Evolutionary conservation across 64 coral and sea anemone species (phyloP).

Genomic region (Hydrozoanthus tunicans): DNA sequence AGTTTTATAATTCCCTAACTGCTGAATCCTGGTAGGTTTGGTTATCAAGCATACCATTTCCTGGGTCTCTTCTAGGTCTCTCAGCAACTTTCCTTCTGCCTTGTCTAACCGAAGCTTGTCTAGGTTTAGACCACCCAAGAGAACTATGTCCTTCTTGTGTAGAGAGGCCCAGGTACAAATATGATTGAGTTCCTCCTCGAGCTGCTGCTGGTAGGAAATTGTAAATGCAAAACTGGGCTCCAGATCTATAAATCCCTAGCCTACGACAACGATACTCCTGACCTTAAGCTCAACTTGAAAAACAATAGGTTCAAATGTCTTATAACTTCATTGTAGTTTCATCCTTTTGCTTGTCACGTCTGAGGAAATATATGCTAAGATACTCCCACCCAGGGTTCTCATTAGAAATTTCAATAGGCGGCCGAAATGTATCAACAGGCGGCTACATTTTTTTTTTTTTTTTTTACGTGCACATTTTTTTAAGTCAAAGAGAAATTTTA

Average conservation of each 20-base stretch:
- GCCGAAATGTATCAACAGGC: too few species aligned
- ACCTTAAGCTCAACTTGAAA: slow-evolving; percentile 9
- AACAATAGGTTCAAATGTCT: not conserved
- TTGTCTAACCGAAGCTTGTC: too few species aligned
- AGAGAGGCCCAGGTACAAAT: slow-evolving; percentile 44
- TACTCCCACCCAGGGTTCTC: not conserved
- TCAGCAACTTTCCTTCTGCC: too few species aligned
- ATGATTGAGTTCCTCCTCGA: slow-evolving; percentile 42
- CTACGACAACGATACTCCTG: not conserved
- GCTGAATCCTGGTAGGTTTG: too few species aligned
- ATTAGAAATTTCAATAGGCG: too few species aligned
- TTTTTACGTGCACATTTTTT: too few species aligned
- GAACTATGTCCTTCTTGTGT: slow-evolving; percentile 9
- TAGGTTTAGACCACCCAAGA: not conserved
- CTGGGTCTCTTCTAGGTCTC: too few species aligned
- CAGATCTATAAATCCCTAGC: not conserved
- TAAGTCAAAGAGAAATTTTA: too few species aligned
- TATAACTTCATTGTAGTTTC: not conserved
- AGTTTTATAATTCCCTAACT: not conserved
- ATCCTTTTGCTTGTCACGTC: not conserved
- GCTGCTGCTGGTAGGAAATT: slow-evolving; percentile 14
- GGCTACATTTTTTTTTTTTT: too few species aligned
- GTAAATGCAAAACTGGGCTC: slow-evolving; percentile 6
- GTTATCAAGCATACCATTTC: too few species aligned
- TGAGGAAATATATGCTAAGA: slow-evolving; percentile 3